phyloP scores from a whole-genome alignment of 2,888 invertebrate species.

The Acutogordius australiensis region DNA sequence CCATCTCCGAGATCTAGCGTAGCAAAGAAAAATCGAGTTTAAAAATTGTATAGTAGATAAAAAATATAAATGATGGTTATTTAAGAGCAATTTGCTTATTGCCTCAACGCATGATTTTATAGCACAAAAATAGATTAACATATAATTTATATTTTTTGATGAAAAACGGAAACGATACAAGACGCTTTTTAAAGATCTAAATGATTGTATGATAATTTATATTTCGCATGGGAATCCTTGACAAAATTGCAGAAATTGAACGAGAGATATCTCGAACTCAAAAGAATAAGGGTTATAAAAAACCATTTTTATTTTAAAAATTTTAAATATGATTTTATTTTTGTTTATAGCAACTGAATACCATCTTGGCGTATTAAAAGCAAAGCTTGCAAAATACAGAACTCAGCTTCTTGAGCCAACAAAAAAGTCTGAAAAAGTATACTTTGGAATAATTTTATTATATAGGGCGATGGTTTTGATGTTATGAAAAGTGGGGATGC shows the following conservation, averaged over 20 bases:
- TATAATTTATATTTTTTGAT: too few species aligned
- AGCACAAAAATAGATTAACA: too few species aligned
- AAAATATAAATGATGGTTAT: too few species aligned
- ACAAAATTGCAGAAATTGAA: conserved; percentile 93
- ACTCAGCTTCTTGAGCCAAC: conserved; percentile 73
- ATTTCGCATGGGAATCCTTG: conserved; percentile 91
- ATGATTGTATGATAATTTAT: too few species aligned
- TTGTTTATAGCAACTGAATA: conserved; percentile 60
- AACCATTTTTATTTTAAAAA: too few species aligned
- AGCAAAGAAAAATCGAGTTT: too few species aligned
- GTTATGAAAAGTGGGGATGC: conserved; percentile 97
- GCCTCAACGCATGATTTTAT: too few species aligned
- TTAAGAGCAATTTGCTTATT: too few species aligned
- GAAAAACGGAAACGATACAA: too few species aligned
- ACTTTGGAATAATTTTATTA: conserved; percentile 10
- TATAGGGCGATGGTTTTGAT: conserved; percentile 52
- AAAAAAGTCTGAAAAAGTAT: conserved; percentile 44
- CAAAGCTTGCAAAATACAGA: conserved; percentile 72
- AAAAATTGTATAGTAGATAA: too few species aligned
- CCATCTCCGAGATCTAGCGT: too few species aligned
- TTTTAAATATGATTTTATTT: conserved; percentile 12
- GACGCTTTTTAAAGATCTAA: too few species aligned
- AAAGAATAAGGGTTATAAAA: conserved; percentile 98
- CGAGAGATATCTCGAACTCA: conserved; percentile 89
- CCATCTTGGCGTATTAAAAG: conserved; percentile 83